Evolutionary conservation across 1,140 invertebrate genomes (phyloP).

Genomic region (Plodia interpunctella): DNA sequence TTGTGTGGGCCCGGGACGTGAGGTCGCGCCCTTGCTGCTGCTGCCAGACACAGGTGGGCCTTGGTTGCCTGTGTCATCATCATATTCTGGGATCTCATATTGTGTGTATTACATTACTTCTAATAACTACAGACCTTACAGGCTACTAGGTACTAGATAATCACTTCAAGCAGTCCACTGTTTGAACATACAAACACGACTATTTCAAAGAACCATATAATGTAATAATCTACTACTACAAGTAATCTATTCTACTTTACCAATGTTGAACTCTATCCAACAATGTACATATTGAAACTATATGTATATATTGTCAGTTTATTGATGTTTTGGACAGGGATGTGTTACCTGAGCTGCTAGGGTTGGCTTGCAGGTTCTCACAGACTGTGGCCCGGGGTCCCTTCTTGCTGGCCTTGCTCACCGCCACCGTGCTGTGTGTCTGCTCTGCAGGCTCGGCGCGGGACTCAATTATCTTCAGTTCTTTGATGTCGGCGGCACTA

Average conservation of each 20-base stretch:
- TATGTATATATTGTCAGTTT: too few species aligned
- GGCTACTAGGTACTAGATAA: too few species aligned
- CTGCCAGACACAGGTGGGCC: conserved; percentile 15
- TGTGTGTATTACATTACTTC: not conserved
- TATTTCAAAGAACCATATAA: too few species aligned
- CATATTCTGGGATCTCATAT: not conserved
- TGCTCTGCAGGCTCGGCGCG: conserved; percentile 37
- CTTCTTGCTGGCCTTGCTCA: conserved; percentile 55
- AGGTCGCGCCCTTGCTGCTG: conserved; percentile 13
- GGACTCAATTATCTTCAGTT: conserved; percentile 64
- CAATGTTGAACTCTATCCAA: too few species aligned
- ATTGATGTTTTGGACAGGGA: too few species aligned
- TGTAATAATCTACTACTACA: too few species aligned
- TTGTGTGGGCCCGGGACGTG: not conserved
- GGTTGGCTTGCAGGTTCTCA: conserved; percentile 60
- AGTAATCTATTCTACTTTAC: too few species aligned
- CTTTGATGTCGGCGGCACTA: conserved; percentile 71
- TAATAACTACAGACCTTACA: too few species aligned
- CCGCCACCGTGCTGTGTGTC: conserved; percentile 67
- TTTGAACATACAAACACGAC: too few species aligned
- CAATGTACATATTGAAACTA: too few species aligned
- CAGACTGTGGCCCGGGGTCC: conserved; percentile 53
- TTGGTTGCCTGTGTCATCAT: not conserved
- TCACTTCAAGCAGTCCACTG: too few species aligned
- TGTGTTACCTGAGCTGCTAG: conserved; percentile 38